Evolutionary conservation across 2,113 vertebrate species (phyloP).

Genomic region (Dasyurus viverrinus): DNA sequence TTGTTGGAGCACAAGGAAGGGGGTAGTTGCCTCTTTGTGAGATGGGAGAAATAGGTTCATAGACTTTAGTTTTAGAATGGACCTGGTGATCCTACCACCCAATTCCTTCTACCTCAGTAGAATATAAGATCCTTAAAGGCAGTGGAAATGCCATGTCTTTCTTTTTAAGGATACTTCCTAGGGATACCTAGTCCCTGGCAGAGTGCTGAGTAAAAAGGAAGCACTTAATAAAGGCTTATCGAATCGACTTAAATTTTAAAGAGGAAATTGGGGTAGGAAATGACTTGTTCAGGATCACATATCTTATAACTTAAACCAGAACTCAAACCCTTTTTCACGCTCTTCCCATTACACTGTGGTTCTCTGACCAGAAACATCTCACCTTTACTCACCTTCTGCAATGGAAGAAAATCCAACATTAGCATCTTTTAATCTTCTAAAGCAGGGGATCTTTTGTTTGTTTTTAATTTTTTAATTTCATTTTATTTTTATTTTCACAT

Average conservation of each 20-base stretch:
- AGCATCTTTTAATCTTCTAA: neutral
- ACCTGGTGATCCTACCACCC: too few relatives aligned
- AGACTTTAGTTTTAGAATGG: neutral
- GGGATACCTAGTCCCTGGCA: neutral
- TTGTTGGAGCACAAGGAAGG: neutral
- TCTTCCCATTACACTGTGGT: neutral
- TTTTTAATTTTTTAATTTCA: neutral
- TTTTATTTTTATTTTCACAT: neutral
- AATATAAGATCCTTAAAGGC: neutral
- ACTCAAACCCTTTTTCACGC: neutral
- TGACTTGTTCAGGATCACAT: neutral
- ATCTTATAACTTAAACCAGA: neutral
- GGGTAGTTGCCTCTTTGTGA: too few relatives aligned
- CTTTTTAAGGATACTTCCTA: too few relatives aligned
- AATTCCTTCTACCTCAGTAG: neutral
- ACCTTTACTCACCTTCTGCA: neutral
- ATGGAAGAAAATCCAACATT: neutral
- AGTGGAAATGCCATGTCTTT: neutral
- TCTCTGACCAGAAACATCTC: neutral
- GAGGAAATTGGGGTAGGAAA: neutral
- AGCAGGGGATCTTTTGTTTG: neutral
- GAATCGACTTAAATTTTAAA: neutral
- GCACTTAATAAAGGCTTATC: neutral
- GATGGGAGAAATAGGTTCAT: neutral
- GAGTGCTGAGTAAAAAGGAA: neutral